Evolutionary conservation across 1,140 invertebrate genomes (phyloP), one percentile per base, ranked within the genome.

Genomic region (Gonioctena quinquepunctata): DNA sequence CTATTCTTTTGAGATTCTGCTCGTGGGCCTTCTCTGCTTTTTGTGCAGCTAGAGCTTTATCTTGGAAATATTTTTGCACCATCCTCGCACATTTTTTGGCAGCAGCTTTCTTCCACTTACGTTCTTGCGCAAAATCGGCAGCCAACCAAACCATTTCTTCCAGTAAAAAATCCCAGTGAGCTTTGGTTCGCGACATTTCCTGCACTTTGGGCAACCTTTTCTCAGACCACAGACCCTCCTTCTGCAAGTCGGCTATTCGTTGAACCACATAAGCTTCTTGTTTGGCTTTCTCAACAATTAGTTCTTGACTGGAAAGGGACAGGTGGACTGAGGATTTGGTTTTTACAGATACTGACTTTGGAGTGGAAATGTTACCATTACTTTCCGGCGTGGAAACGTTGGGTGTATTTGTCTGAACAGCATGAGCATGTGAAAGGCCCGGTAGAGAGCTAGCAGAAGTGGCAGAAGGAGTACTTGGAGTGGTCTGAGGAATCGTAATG

Each of bases 71-170:
- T 83, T 98, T 98, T 79, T 96, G 93, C 57, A 98, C 93, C 89
- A 98, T 97, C 75, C 91, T 87, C 8, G 93, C 92, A 81, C 93
- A 94, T 84, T 98, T 98, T 84, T 95, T 96, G 0, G 96, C 96
- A 6, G 94, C 93, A 56, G 93, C 92, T 84, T 96, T 97, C 80
- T 99, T 99, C 96, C 95, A 98, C 82, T 98, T 99, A 57, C 96
- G 87, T 85, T 99, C 97, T 83, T 98, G 94, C 26, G 93, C 93
- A 88, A 99, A 99, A 85, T 99, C 97, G 18, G 95, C 93, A 33
- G 96, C 94, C 61, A 99, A 86, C 98, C 98, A 99, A 21, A 93
- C 92, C 95, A 99, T 98, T 85, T 99, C 98, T 83, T 99, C 98
- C 7, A 99, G 83, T 57, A 99, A 87, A 84, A 97, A 99, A 83